Conservation (phyloP, 1,140 invertebrate genomes). For the Aphis craccivora region DNA sequence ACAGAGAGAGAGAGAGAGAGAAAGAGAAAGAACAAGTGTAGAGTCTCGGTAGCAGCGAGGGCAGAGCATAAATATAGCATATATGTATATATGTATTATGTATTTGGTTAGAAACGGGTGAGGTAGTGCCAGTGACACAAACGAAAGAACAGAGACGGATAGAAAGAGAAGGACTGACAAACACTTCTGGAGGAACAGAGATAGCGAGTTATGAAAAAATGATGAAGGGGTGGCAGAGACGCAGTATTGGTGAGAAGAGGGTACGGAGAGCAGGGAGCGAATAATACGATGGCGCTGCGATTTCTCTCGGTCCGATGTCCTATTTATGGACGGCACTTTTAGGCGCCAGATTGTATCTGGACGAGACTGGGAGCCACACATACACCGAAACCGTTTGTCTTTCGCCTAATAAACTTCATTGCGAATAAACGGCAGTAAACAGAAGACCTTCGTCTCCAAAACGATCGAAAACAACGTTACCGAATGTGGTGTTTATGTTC, state of each 20-base stretch:
- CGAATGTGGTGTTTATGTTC: neutral
- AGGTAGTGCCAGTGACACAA: neutral
- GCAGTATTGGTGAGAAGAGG: neutral
- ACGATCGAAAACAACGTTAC: neutral
- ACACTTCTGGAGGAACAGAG: neutral
- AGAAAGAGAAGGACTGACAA: neutral
- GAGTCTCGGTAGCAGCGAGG: neutral
- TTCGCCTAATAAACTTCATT: conserved; percentile 38
- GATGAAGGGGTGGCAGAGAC: neutral
- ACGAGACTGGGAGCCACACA: neutral
- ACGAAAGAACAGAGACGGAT: neutral
- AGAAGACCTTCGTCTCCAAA: neutral
- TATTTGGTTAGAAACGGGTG: neutral
- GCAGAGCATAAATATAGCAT: neutral
- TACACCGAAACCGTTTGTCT: conserved; percentile 41
- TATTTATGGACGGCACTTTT: conserved; percentile 52
- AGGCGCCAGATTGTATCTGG: conserved; percentile 56
- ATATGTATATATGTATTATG: neutral
- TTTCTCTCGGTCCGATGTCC: conserved; percentile 22
- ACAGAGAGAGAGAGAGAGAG: neutral
- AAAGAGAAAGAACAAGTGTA: no score
- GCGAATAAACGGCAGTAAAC: neutral
- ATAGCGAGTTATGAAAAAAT: neutral
- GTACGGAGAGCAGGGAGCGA: neutral
- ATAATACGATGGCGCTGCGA: conserved; percentile 54